phyloP scores from a whole-genome alignment of 2,113 vertebrate genomes.

The Hippocampus guttulatus region DNA sequence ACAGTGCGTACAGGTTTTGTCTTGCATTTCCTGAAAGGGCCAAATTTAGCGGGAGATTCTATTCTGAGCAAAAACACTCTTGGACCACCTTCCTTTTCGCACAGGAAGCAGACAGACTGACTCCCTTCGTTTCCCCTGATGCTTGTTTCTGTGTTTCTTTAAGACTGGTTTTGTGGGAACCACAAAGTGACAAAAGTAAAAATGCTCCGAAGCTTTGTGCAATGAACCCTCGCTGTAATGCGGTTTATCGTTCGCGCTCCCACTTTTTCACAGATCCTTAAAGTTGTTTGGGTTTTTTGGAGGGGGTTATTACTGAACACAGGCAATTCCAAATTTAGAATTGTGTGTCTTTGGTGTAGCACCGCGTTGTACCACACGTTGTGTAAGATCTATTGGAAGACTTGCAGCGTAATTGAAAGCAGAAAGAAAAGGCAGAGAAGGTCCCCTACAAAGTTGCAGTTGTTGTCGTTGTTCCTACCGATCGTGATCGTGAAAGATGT shows the following conservation, averaged over 20 bases:
- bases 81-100: slow-evolving; percentile 71
- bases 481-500: no score
- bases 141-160: neutral
- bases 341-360: no score
- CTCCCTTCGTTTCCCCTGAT: slow-evolving; percentile 65
- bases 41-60: slow-evolving; percentile 64
- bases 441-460: no score
- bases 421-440: no score
- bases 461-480: no score
- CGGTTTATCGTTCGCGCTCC: neutral
- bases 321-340: no score
- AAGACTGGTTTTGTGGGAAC: slow-evolving; percentile 52
- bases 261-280: no score
- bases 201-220: neutral
- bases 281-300: no score
- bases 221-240: neutral
- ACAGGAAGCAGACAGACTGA: slow-evolving; percentile 77
- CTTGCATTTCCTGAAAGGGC: slow-evolving; percentile 53
- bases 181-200: neutral
- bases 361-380: no score
- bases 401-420: no score
- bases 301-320: no score
- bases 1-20: slow-evolving; percentile 33
- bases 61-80: slow-evolving; percentile 61
- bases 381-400: no score